These are phyloP conservation scores for Entomyzon cyanotis DNA, from an alignment of 2,113 vertebrate genomes.

Conservation along the genomic window DNA sequence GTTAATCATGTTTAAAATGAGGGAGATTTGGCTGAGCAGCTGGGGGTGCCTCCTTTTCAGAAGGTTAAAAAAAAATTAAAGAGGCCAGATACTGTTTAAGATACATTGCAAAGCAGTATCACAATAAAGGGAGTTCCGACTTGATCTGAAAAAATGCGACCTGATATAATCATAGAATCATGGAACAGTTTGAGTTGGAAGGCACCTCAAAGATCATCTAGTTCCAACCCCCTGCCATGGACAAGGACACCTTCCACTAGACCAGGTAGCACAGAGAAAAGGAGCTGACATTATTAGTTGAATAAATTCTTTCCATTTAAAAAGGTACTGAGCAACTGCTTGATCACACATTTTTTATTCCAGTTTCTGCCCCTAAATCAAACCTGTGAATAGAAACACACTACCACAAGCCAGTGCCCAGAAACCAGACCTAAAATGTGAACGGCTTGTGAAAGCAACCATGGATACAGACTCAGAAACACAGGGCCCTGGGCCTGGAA, in stretches of 20 bases:
- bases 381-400: not conserved
- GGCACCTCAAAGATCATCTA: not conserved
- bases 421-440: not conserved
- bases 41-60: not conserved
- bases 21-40: not conserved
- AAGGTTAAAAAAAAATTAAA: not conserved
- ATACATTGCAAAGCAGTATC: not conserved
- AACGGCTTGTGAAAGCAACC: not conserved
- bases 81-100: not conserved
- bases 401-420: not conserved
- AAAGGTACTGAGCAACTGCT: accelerated
- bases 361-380: not conserved
- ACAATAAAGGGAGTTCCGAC: accelerated
- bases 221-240: not conserved
- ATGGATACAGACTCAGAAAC: not conserved
- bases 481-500: not conserved
- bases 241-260: too few species aligned
- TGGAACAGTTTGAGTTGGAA: not conserved
- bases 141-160: accelerated
- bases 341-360: accelerated
- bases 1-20: not conserved
- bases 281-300: not conserved
- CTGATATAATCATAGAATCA: not conserved
- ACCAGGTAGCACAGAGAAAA: not conserved
- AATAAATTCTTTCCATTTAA: not conserved